phyloP scores from a whole-genome alignment of 2,797 vertebrate genomes.

The Limnodromus scolopaceus region DNA sequence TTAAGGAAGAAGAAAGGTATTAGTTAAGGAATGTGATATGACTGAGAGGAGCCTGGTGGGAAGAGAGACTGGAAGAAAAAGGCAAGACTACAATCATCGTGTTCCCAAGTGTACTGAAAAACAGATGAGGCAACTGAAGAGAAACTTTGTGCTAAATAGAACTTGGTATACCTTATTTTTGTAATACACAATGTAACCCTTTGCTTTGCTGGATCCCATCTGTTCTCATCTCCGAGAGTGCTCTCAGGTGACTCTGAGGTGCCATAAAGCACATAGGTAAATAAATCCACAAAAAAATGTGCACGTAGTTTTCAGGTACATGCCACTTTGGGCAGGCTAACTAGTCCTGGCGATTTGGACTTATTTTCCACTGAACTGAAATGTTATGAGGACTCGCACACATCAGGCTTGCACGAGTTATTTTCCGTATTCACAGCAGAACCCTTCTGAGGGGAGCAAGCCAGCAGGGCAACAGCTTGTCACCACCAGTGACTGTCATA shows the following conservation, averaged over 20 bases:
- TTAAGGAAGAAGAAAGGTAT: not conserved
- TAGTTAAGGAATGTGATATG: not conserved
- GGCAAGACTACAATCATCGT: not conserved
- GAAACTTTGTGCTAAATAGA: not conserved
- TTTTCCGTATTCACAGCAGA: not conserved
- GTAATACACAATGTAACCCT: not conserved
- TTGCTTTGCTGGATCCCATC: not conserved
- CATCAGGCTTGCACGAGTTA: not conserved
- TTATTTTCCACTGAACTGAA: not conserved
- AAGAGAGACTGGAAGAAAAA: not conserved
- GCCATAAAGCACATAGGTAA: not conserved
- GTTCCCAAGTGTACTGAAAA: not conserved
- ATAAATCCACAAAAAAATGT: fast-evolving
- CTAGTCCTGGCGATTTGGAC: not conserved
- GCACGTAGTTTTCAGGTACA: fast-evolving
- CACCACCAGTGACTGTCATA: fast-evolving
- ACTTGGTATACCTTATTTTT: not conserved
- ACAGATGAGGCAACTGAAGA: not conserved
- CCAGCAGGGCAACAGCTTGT: not conserved
- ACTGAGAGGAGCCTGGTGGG: not conserved
- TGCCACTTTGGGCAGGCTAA: not conserved
- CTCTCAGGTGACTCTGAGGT: not conserved
- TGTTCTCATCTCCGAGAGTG: not conserved
- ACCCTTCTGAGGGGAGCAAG: not conserved
- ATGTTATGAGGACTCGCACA: not conserved